phyloP scores from a whole-genome alignment of 2,113 vertebrate genomes.

The Macquaria ambigua region DNA sequence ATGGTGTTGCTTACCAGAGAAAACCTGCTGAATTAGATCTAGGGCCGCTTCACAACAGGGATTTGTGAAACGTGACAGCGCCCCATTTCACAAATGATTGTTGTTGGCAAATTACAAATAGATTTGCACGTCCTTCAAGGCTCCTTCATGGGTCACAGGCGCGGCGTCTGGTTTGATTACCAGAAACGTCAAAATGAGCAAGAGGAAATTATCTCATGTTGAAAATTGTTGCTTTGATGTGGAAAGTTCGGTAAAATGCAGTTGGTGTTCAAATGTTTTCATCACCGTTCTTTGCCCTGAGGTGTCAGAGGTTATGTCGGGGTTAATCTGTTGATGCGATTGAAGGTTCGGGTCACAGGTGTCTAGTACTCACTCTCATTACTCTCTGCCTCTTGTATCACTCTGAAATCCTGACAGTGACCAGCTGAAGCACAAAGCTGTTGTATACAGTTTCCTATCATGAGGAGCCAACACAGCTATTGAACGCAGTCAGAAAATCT shows the following conservation, averaged over 20 bases:
- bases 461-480: not conserved
- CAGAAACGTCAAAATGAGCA: not conserved
- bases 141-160: not conserved
- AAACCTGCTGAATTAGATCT: not conserved
- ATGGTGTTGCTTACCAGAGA: not conserved
- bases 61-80: not conserved
- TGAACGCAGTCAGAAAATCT: not conserved
- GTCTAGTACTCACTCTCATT: constrained; percentile 5
- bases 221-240: not conserved
- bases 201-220: constrained; percentile 30
- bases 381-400: constrained; percentile 15
- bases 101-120: not conserved
- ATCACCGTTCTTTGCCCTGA: not conserved
- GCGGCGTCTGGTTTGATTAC: not conserved
- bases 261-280: not conserved
- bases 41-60: not conserved
- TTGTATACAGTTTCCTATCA: constrained; percentile 3
- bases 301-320: not conserved
- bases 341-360: constrained; percentile 18
- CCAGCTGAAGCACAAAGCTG: not conserved
- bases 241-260: not conserved
- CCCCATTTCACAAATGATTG: not conserved
- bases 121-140: not conserved
- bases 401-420: not conserved
- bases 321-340: constrained; percentile 30